Conservation (phyloP, 1,140 invertebrate genomes). For the Lordiphosa mommai region DNA sequence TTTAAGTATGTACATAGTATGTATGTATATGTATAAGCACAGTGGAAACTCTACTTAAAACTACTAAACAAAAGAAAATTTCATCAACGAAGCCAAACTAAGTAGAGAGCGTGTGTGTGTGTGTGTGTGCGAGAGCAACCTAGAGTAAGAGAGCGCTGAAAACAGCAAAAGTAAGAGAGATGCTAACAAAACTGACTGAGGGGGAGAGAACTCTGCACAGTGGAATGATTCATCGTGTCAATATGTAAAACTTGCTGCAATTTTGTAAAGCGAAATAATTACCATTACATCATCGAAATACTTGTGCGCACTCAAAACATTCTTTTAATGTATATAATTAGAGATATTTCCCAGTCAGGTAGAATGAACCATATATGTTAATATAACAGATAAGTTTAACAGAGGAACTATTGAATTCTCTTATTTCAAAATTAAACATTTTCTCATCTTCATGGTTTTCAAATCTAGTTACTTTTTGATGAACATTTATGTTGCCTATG, state of each 20-base stretch:
- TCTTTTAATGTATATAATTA: too few relatives aligned
- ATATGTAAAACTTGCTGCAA: background rate
- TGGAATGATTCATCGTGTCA: background rate
- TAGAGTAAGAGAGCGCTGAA: conserved; percentile 3
- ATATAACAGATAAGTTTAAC: too few relatives aligned
- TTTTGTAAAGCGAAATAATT: too few relatives aligned
- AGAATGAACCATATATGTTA: too few relatives aligned
- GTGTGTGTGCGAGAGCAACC: conserved; percentile 7
- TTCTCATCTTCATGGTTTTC: too few relatives aligned
- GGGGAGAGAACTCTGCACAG: conserved; percentile 17
- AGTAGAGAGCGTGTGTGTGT: background rate
- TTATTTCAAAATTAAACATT: too few relatives aligned
- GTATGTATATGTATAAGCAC: conserved; percentile 3
- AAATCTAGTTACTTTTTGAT: too few relatives aligned
- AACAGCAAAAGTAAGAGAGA: conserved; percentile 2
- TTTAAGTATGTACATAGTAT: background rate
- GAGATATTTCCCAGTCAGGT: too few relatives aligned
- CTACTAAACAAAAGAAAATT: conserved; percentile 28
- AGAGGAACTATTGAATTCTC: too few relatives aligned
- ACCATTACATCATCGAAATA: background rate
- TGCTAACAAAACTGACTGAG: conserved; percentile 8
- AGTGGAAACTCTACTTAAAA: conserved; percentile 2
- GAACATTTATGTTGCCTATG: too few relatives aligned
- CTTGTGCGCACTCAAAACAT: too few relatives aligned
- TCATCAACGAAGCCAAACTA: conserved; percentile 16